Percentiles rank a stretch among this genome's conserved stretches.
Evolutionary conservation across 2,888 invertebrate genomes (phyloP).

Genomic region (Epistrophella euchroma): DNA sequence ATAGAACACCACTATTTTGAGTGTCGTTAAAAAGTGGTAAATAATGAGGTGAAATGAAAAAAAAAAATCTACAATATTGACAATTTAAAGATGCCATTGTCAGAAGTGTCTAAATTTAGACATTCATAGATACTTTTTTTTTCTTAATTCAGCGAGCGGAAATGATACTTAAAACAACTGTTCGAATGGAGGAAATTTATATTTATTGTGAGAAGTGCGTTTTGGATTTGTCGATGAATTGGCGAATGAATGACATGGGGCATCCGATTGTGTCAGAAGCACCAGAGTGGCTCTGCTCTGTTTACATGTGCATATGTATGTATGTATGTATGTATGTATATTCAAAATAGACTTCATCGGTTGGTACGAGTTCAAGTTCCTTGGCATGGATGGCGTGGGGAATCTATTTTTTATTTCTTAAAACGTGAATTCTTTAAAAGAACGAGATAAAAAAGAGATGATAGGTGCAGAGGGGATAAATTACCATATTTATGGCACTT

Average conservation of each 20-base stretch:
- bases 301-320: neutral
- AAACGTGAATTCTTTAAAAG: constrained; percentile 22
- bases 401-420: constrained; percentile 20
- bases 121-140: neutral
- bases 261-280: constrained; percentile 18
- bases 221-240: constrained; percentile 56
- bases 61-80: neutral
- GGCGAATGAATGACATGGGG: constrained; percentile 54
- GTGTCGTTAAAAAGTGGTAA: neutral
- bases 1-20: constrained; percentile 11
- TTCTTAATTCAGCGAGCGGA: constrained; percentile 47
- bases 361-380: constrained; percentile 30
- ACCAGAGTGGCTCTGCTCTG: constrained; percentile 11
- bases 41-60: neutral
- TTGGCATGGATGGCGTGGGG: neutral
- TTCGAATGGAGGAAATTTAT: constrained; percentile 41
- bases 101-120: constrained; percentile 48
- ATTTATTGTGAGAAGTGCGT: constrained; percentile 56
- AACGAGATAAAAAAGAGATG: neutral
- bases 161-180: constrained; percentile 57
- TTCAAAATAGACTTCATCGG: constrained; percentile 22
- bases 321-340: too few species aligned
- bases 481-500: constrained; percentile 66
- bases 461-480: constrained; percentile 43
- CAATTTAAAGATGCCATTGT: neutral